phyloP scores from a whole-genome alignment of 2,888 invertebrate genomes.

The Limnephilus lunatus region DNA sequence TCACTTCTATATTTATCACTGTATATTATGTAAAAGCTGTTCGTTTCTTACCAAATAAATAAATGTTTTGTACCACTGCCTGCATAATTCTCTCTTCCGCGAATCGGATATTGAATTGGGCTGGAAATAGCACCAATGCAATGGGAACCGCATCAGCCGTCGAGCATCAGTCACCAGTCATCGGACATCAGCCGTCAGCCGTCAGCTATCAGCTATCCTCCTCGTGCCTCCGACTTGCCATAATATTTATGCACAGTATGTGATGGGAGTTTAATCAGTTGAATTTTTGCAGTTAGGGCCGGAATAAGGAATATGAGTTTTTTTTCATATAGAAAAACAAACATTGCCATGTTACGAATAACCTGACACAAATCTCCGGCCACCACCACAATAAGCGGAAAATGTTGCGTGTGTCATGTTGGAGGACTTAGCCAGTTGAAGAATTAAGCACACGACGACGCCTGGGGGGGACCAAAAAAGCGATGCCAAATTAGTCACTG shows the following conservation, averaged over 20 bases:
- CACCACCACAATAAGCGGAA: too few species aligned
- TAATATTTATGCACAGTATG: constrained; percentile 33
- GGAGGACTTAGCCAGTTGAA: too few species aligned
- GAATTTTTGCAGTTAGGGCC: neutral
- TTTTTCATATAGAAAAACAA: too few species aligned
- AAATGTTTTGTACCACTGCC: constrained; percentile 4
- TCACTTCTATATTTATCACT: too few species aligned
- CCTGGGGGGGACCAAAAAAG: too few species aligned
- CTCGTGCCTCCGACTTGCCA: neutral
- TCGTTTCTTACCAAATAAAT: too few species aligned
- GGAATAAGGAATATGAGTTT: neutral
- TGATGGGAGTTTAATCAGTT: constrained; percentile 38
- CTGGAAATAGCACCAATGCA: constrained; percentile 26
- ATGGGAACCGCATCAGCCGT: constrained; percentile 31
- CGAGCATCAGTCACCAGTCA: neutral
- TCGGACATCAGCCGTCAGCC: neutral
- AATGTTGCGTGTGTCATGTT: too few species aligned
- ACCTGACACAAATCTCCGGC: too few species aligned
- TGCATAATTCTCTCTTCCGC: constrained; percentile 28
- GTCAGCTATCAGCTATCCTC: neutral
- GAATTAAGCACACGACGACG: too few species aligned
- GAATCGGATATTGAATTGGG: constrained; percentile 40
- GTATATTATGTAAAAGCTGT: too few species aligned
- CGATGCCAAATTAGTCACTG: too few species aligned
- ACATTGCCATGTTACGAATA: too few species aligned